Percentiles rank a stretch among this genome's conserved stretches.
phyloP scores from a whole-genome alignment of 1,140 invertebrate species.

The Apolygus lucorum region DNA sequence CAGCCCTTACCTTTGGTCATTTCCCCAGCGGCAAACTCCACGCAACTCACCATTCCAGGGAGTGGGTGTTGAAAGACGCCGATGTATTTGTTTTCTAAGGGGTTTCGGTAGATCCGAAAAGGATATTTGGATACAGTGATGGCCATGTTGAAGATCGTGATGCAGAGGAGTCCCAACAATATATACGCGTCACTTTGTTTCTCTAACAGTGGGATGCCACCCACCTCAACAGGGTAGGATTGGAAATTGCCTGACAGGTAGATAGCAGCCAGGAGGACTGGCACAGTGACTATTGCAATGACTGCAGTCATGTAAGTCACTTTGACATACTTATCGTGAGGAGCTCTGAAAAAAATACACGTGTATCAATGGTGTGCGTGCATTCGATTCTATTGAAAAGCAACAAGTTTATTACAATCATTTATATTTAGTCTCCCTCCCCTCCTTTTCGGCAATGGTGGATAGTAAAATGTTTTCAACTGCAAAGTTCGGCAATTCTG shows the following conservation, averaged over 20 bases:
- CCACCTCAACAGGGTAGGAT: neutral
- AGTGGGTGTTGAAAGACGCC: constrained; percentile 18
- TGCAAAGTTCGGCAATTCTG: too few species aligned
- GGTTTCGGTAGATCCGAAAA: constrained; percentile 30
- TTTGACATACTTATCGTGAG: constrained; percentile 32
- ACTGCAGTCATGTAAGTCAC: constrained; percentile 18
- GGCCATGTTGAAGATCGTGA: constrained; percentile 18
- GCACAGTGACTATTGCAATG: neutral
- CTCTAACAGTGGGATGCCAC: neutral
- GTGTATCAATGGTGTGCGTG: too few species aligned
- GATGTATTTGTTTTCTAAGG: constrained; percentile 27
- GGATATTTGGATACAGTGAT: constrained; percentile 28
- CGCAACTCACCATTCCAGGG: constrained; percentile 19
- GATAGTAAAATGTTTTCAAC: too few species aligned
- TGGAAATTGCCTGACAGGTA: neutral
- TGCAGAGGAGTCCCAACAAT: neutral
- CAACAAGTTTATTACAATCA: too few species aligned
- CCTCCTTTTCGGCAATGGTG: too few species aligned
- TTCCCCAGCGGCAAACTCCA: constrained; percentile 9
- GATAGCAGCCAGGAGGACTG: neutral
- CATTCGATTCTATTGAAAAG: too few species aligned
- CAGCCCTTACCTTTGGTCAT: neutral
- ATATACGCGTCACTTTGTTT: neutral
- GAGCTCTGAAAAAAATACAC: constrained; percentile 29
- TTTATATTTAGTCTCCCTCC: too few species aligned